phyloP scores from a whole-genome alignment of 2,888 invertebrate genomes.

The Apotomis betuletana region DNA sequence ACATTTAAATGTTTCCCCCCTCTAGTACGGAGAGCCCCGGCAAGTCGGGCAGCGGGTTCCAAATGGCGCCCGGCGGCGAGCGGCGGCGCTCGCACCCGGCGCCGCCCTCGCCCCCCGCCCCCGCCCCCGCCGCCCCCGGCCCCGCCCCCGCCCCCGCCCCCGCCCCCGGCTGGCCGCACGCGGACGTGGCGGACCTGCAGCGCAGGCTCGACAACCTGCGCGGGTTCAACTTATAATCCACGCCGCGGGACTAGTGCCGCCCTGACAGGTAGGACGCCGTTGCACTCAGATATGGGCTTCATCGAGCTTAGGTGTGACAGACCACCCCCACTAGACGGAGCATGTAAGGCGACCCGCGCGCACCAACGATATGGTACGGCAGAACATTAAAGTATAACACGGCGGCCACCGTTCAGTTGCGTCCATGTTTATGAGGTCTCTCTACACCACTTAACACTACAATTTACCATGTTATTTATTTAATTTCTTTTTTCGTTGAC shows the following conservation, averaged over 20 bases:
- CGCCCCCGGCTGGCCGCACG: slow-evolving; percentile 47
- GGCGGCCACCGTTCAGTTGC: too few species aligned
- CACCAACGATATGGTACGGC: too few species aligned
- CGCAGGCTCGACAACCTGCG: slow-evolving; percentile 63
- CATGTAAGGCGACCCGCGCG: too few species aligned
- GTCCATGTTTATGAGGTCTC: too few species aligned
- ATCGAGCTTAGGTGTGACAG: too few species aligned
- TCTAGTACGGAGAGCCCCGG: slow-evolving; percentile 65
- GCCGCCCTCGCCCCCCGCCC: slow-evolving; percentile 41
- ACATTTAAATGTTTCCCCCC: slow-evolving; percentile 22
- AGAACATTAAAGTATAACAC: too few species aligned
- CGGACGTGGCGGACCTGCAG: slow-evolving; percentile 59
- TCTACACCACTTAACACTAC: too few species aligned
- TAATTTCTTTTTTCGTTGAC: too few species aligned
- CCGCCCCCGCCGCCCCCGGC: slow-evolving; percentile 50
- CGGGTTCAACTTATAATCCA: slow-evolving; percentile 65
- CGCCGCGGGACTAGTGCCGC: slow-evolving; percentile 6
- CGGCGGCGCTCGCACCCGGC: slow-evolving; percentile 51
- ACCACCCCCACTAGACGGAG: too few species aligned
- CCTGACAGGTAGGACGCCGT: slow-evolving; percentile 8
- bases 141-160: slow-evolving; percentile 39
- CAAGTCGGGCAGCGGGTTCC: slow-evolving; percentile 61
- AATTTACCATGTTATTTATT: too few species aligned
- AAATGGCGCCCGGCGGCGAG: slow-evolving; percentile 77
- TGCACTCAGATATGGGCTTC: too few species aligned